Percentiles rank a stretch among this genome's conserved stretches.
Evolutionary conservation across 2,888 invertebrate genomes (phyloP).

Genomic region (Marronus borbonicus): DNA sequence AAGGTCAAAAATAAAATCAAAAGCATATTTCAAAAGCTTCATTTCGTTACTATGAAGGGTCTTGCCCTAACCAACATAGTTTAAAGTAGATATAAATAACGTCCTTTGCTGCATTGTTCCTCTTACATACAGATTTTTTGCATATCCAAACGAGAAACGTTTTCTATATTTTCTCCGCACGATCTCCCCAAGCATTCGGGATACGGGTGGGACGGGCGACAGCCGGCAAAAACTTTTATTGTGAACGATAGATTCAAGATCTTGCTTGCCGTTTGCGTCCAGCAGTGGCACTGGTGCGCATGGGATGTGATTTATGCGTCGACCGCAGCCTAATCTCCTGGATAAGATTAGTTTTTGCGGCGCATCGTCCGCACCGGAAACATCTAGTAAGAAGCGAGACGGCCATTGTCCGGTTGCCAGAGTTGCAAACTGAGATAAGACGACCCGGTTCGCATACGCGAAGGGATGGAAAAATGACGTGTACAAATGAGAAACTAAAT

Average conservation of each 20-base stretch:
- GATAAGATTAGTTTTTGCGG: slow-evolving; percentile 59
- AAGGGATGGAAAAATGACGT: slow-evolving; percentile 53
- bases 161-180: slow-evolving; percentile 41
- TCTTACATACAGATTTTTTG: not conserved
- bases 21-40: no score
- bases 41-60: no score
- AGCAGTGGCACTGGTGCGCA: slow-evolving; percentile 3
- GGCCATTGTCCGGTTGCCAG: slow-evolving; percentile 59
- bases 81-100: no score
- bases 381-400: slow-evolving; percentile 54
- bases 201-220: slow-evolving; percentile 2
- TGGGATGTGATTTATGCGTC: slow-evolving; percentile 56
- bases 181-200: not conserved
- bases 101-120: no score
- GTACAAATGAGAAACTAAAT: slow-evolving; percentile 52
- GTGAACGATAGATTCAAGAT: slow-evolving; percentile 51
- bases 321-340: slow-evolving; percentile 57
- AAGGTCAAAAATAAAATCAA: no score
- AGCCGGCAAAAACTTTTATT: slow-evolving; percentile 49
- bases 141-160: not conserved
- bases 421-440: slow-evolving; percentile 52
- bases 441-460: slow-evolving; percentile 16
- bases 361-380: slow-evolving; percentile 50
- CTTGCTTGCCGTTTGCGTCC: slow-evolving; percentile 25
- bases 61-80: no score